Percentiles rank a stretch among this genome's conserved stretches.
These are phyloP conservation scores for Pterobdella sp. DNA, from an alignment of 2,888 invertebrate species.

Conservation along the genomic window DNA sequence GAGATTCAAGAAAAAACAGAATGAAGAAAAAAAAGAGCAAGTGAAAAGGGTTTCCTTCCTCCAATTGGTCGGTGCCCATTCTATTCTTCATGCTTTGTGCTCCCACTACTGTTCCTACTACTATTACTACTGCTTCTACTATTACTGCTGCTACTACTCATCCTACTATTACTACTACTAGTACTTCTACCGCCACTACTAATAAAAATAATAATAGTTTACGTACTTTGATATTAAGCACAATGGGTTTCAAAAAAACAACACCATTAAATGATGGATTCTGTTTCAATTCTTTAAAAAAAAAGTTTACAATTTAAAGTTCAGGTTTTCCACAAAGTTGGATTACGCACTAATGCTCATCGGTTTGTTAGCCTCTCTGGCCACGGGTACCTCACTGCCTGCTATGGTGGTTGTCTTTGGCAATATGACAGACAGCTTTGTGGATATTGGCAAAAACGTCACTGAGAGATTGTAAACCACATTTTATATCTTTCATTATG, in stretches of 20 bases:
- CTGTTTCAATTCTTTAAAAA: background rate
- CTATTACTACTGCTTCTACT: too few relatives aligned
- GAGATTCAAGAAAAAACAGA: conserved; percentile 3
- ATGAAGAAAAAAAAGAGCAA: conserved; percentile 21
- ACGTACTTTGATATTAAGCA: too few relatives aligned
- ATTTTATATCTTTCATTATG: too few relatives aligned
- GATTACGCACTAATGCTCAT: conserved; percentile 46
- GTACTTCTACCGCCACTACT: too few relatives aligned
- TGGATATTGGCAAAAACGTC: background rate
- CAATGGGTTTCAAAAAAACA: background rate
- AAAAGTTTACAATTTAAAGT: conserved; percentile 44
- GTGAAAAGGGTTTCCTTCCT: conserved; percentile 18
- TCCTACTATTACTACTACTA: too few relatives aligned
- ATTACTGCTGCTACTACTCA: too few relatives aligned
- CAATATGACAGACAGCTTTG: conserved; percentile 46
- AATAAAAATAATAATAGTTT: too few relatives aligned
- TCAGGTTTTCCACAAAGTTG: conserved; percentile 43
- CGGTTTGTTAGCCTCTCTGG: conserved; percentile 42
- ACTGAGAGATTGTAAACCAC: too few relatives aligned
- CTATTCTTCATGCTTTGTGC: background rate
- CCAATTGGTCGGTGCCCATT: conserved; percentile 18
- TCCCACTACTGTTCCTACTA: background rate
- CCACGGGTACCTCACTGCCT: conserved; percentile 46
- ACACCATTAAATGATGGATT: background rate
- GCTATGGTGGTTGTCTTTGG: conserved; percentile 50